Evolutionary conservation across 2,888 invertebrate genomes (phyloP).

Genomic region (Tachina grossa): DNA sequence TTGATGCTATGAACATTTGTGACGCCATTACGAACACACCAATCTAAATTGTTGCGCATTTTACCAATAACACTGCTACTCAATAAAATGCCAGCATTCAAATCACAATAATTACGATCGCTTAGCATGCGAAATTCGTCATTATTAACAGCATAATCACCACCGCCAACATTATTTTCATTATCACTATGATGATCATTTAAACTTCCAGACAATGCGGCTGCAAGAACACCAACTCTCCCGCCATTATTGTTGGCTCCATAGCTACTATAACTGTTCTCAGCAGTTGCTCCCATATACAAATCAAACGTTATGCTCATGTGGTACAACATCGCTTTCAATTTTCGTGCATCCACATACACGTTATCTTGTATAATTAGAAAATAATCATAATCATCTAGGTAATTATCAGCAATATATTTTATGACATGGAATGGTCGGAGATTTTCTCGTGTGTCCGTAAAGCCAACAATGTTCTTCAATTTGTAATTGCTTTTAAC

Average conservation of each 20-base stretch:
- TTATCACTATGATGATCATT: slow-evolving; percentile 82
- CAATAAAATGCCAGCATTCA: slow-evolving; percentile 93
- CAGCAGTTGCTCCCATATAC: slow-evolving; percentile 87
- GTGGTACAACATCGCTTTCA: slow-evolving; percentile 88
- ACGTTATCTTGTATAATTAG: slow-evolving; percentile 92
- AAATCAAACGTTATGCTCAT: slow-evolving; percentile 93
- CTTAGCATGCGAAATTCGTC: slow-evolving; percentile 76
- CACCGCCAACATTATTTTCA: slow-evolving; percentile 83
- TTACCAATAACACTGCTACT: slow-evolving; percentile 93
- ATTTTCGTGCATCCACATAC: slow-evolving; percentile 91
- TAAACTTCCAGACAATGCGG: slow-evolving; percentile 64
- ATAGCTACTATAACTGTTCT: slow-evolving; percentile 81
- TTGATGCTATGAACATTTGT: slow-evolving; percentile 93
- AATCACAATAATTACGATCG: slow-evolving; percentile 82
- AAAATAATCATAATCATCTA: slow-evolving; percentile 96
- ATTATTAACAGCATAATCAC: slow-evolving; percentile 63
- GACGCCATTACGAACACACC: slow-evolving; percentile 94
- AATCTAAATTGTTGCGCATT: slow-evolving; percentile 91
- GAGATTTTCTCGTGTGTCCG: slow-evolving; percentile 89
- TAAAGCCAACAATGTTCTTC: slow-evolving; percentile 93
- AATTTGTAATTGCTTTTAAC: slow-evolving; percentile 84
- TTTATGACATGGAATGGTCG: slow-evolving; percentile 94
- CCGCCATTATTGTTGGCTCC: slow-evolving; percentile 84
- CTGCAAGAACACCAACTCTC: slow-evolving; percentile 19
- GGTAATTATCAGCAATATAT: slow-evolving; percentile 94